Evolutionary conservation across 2,113 vertebrate species (phyloP).

Genomic region (Clinocottus analis): DNA sequence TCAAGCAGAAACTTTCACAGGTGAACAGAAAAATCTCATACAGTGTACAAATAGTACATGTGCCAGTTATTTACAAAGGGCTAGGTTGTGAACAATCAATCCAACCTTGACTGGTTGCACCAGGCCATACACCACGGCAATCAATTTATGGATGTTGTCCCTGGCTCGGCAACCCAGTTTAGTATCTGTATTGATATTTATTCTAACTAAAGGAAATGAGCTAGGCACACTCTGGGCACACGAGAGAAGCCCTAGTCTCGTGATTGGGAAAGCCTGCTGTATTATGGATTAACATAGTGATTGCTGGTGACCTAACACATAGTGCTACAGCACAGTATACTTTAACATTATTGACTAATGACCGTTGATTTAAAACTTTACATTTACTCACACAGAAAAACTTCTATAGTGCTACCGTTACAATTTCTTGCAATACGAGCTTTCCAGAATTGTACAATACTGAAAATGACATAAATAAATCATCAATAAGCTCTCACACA

Average conservation of each 20-base stretch:
- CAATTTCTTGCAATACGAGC: neutral
- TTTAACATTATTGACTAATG: conserved; percentile 26
- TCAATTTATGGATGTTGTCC: conserved; percentile 63
- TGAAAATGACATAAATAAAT: conserved; percentile 25
- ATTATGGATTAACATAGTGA: conserved; percentile 60
- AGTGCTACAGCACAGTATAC: conserved; percentile 14
- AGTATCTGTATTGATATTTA: conserved; percentile 61
- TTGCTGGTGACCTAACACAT: conserved; percentile 31
- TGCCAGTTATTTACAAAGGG: conserved; percentile 9
- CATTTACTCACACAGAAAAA: conserved; percentile 17
- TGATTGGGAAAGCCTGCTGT: conserved; percentile 63
- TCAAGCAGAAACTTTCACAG: conserved; percentile 42
- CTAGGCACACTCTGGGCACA: conserved; percentile 35
- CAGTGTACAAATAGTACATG: neutral
- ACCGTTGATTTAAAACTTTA: conserved; percentile 8
- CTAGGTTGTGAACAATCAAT: conserved; percentile 36
- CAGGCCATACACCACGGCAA: conserved; percentile 25
- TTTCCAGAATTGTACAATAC: conserved; percentile 4
- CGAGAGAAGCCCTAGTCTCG: conserved; percentile 30
- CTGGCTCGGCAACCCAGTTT: conserved; percentile 65
- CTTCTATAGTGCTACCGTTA: neutral
- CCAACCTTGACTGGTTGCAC: conserved; percentile 56
- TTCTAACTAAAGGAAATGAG: conserved; percentile 71
- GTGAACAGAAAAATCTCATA: conserved; percentile 9
- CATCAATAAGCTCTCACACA: conserved; percentile 10